Conservation (phyloP, 2,888 invertebrate genomes). For the Brachyopa scutellaris region DNA sequence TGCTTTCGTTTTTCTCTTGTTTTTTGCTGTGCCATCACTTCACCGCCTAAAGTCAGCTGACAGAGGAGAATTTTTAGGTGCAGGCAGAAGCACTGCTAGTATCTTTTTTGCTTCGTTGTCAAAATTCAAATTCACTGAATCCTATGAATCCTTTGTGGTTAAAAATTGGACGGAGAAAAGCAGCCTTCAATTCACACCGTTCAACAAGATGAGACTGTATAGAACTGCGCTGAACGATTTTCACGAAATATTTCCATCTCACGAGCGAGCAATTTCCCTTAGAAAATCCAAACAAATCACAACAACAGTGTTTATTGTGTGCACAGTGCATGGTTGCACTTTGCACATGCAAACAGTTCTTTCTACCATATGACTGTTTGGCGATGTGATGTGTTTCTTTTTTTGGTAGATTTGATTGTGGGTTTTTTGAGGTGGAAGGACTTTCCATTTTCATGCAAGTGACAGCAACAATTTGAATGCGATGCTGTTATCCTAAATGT, state of each 20-base stretch:
- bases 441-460: background rate
- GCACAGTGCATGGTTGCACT: background rate
- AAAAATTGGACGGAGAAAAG: background rate
- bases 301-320: conserved; percentile 8
- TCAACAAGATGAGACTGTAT: conserved; percentile 21
- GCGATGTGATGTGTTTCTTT: background rate
- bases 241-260: conserved; percentile 8
- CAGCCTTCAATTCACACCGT: conserved; percentile 19
- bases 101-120: background rate
- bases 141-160: conserved; percentile 29
- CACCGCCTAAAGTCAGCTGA: background rate
- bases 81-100: no score
- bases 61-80: background rate
- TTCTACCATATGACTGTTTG: no score
- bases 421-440: background rate
- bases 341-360: no score
- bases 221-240: conserved; percentile 31
- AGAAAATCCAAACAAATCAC: conserved; percentile 28
- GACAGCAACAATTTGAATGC: conserved; percentile 20
- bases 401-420: background rate
- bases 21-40: background rate
- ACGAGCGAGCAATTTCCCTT: background rate
- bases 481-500: conserved; percentile 19
- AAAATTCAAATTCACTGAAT: conserved; percentile 23
- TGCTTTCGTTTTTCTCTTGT: background rate